Evolutionary conservation across 2,888 invertebrate species (phyloP).

Genomic region (Cryptus armator): DNA sequence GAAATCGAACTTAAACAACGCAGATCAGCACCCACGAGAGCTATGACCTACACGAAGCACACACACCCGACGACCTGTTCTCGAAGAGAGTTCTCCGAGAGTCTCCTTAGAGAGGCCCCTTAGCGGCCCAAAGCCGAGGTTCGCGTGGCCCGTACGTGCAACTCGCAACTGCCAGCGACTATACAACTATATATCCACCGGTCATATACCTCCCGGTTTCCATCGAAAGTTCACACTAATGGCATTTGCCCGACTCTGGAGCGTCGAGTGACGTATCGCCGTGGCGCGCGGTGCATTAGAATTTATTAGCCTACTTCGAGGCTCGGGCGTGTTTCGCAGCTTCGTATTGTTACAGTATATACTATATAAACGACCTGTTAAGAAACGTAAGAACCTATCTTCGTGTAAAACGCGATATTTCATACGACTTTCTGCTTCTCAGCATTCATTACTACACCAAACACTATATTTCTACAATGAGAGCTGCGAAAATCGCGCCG

Average conservation of each 20-base stretch:
- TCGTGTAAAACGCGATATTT: no score
- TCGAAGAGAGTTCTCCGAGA: conserved; percentile 52
- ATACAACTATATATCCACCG: conserved; percentile 27
- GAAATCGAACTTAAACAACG: conserved; percentile 43
- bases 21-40: conserved; percentile 73
- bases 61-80: conserved; percentile 63
- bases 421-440: background rate
- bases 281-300: conserved; percentile 75
- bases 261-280: conserved; percentile 71
- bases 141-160: no score
- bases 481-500: background rate
- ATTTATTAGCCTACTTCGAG: conserved; percentile 79
- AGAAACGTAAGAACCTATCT: background rate
- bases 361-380: background rate
- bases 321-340: conserved; percentile 74
- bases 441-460: background rate
- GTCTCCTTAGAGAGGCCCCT: conserved; percentile 17
- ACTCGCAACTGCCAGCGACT: conserved; percentile 5
- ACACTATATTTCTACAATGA: no score
- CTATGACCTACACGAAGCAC: conserved; percentile 77
- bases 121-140: conserved; percentile 26
- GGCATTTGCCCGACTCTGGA: conserved; percentile 75
- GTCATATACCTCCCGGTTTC: conserved; percentile 69
- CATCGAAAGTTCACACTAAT: conserved; percentile 82
- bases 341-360: conserved; percentile 48